Percentiles rank a stretch among this genome's conserved stretches.
Conservation (phyloP, 92 coral and sea anemone genomes). For the Epizoanthus rinbou region DNA sequence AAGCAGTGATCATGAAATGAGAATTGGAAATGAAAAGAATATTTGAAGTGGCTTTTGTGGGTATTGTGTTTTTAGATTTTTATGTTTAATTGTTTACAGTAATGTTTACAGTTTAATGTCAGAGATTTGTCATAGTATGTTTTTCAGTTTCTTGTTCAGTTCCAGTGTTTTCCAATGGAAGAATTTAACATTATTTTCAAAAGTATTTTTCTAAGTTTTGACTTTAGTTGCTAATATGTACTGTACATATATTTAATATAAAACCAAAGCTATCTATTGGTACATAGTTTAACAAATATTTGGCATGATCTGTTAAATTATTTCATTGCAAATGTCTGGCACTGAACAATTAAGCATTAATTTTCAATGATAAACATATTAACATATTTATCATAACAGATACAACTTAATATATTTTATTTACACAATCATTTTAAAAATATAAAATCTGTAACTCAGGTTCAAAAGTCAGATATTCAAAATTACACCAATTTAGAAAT, state of each 20-base stretch:
- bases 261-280: neutral
- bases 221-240: neutral
- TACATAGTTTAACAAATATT: slow-evolving; percentile 4
- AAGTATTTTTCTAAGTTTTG: neutral
- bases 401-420: neutral
- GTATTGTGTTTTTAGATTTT: neutral
- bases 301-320: neutral
- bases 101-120: too few relatives aligned
- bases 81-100: neutral
- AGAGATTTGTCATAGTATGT: too few relatives aligned
- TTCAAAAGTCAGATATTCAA: slow-evolving; percentile 4
- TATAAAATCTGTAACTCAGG: neutral
- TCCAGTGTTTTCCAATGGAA: neutral
- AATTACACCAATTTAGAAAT: too few relatives aligned
- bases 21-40: neutral
- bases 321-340: slow-evolving; percentile 29
- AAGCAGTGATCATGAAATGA: too few relatives aligned
- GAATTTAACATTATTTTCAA: neutral
- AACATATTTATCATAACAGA: neutral
- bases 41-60: neutral
- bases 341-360: neutral
- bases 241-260: too few relatives aligned
- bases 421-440: neutral
- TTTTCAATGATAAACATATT: neutral
- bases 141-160: neutral